Conservation (phyloP, 2,113 vertebrate species). For the Chrysemys picta region DNA sequence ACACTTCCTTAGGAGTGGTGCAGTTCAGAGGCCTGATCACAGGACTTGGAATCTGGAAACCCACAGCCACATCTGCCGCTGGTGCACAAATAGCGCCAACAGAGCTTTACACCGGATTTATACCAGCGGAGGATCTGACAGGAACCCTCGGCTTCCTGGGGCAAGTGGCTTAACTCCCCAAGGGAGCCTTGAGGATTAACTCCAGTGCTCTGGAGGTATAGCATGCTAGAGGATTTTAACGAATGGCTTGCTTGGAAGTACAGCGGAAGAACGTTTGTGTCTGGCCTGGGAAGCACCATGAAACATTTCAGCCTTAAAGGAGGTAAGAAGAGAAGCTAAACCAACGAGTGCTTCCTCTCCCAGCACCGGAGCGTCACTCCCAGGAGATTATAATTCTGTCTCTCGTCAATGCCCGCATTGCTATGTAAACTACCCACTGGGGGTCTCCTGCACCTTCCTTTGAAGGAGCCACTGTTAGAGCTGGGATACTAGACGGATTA, state of each 20-base stretch:
- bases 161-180: constrained; percentile 21
- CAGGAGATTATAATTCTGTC: not conserved
- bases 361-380: not conserved
- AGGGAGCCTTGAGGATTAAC: not conserved
- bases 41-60: not conserved
- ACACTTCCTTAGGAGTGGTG: not conserved
- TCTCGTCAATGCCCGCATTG: not conserved
- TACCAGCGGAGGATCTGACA: not conserved
- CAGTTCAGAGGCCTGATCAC: not conserved
- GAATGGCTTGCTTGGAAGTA: not conserved
- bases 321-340: not conserved
- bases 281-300: not conserved
- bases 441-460: not conserved
- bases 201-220: not conserved
- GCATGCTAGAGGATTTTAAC: rapidly evolving
- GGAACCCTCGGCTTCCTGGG: not conserved
- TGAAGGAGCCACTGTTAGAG: not conserved
- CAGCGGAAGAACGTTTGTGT: rapidly evolving
- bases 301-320: not conserved
- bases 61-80: rapidly evolving
- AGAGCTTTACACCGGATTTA: not conserved
- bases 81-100: not conserved
- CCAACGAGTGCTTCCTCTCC: not conserved
- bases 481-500: not conserved
- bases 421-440: not conserved